Conservation (phyloP, 2,113 vertebrate species). For the Vulpes vulpes region DNA sequence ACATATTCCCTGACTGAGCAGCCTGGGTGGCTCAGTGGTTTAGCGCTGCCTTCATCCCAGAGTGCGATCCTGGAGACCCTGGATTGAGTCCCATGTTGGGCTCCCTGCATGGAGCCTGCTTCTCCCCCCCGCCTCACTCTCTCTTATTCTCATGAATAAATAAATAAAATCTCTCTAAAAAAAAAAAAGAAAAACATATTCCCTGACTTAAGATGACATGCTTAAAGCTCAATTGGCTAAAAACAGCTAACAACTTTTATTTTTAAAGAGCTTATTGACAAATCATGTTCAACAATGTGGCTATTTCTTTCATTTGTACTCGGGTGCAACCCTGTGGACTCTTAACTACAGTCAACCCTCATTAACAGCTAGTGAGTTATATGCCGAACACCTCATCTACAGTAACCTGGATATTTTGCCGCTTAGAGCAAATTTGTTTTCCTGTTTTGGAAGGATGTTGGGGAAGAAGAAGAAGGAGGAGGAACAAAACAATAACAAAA, state of each 20-base stretch:
- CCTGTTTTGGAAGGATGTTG: neutral
- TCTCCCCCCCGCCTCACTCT: no score
- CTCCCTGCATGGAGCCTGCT: no score
- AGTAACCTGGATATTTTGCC: neutral
- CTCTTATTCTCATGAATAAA: no score
- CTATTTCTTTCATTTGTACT: neutral
- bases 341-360: neutral
- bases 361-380: conserved; percentile 18
- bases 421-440: neutral
- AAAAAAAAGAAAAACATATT: neutral
- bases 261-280: neutral
- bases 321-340: neutral
- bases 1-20: neutral
- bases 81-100: no score
- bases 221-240: neutral
- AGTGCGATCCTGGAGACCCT: no score
- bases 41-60: no score
- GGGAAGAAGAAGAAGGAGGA: neutral
- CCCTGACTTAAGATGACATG: neutral
- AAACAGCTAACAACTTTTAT: conserved; percentile 11
- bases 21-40: no score
- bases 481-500: neutral
- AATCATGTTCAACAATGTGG: neutral
- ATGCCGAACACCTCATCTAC: neutral
- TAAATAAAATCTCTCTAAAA: no score